These are phyloP conservation scores for Minunthozetes semirufus DNA, from an alignment of 2,888 invertebrate species.

Conservation along the genomic window DNA sequence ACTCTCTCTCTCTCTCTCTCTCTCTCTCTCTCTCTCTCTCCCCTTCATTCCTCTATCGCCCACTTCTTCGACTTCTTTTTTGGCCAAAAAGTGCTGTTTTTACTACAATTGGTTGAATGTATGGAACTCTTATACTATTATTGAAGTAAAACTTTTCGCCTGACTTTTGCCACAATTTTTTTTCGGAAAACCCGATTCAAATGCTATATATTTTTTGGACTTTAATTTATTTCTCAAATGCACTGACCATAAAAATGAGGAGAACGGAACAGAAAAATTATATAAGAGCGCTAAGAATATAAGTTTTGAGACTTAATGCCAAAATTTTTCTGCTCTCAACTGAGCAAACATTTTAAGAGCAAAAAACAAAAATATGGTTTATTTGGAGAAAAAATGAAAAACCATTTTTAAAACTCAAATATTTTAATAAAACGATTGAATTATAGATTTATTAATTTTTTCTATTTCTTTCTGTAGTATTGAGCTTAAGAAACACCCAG, in stretches of 20 bases:
- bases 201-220: background rate
- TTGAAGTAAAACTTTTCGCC: conserved; percentile 7
- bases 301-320: background rate
- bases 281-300: background rate
- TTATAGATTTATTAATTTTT: conserved; percentile 32
- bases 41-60: background rate
- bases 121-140: background rate
- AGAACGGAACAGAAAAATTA: background rate
- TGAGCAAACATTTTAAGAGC: too few species aligned
- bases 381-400: background rate
- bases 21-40: conserved; percentile 29
- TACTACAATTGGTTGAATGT: background rate
- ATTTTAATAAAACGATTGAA: background rate
- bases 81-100: background rate
- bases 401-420: background rate
- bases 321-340: too few species aligned
- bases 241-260: conserved; percentile 21
- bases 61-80: conserved; percentile 22
- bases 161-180: background rate
- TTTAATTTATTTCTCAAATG: conserved; percentile 18
- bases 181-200: background rate
- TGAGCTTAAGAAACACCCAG: conserved; percentile 85
- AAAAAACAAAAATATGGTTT: too few species aligned
- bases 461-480: conserved; percentile 28
- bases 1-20: conserved; percentile 23